Percentiles rank a stretch among this genome's conserved stretches.
Evolutionary conservation across 2,113 vertebrate species (phyloP).

Genomic region (human (Homo sapiens)): GRCh38 chr4:37071001-37071500

Average conservation of each 20-base stretch:
- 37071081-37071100: not conserved
- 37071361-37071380: not conserved
- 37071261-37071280: not conserved
- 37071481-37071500: slow-evolving; percentile 40
- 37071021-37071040: not conserved
- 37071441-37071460: not conserved
- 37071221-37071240: not conserved
- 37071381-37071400: not conserved
- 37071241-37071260: not conserved
- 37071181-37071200: slow-evolving; percentile 10
- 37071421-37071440: not conserved
- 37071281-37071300: not conserved
- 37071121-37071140: not conserved
- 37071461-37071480: slow-evolving; percentile 55
- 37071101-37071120: not conserved
- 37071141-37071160: not conserved
- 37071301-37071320: not conserved
- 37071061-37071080: not conserved
- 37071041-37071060: not conserved
- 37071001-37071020: not conserved
- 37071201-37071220: not conserved
- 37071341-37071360: not conserved
- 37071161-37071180: not conserved
- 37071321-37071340: not conserved
- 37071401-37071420: not conserved